phyloP scores from a whole-genome alignment of 2,113 vertebrate species.

The Picathartes gymnocephalus region DNA sequence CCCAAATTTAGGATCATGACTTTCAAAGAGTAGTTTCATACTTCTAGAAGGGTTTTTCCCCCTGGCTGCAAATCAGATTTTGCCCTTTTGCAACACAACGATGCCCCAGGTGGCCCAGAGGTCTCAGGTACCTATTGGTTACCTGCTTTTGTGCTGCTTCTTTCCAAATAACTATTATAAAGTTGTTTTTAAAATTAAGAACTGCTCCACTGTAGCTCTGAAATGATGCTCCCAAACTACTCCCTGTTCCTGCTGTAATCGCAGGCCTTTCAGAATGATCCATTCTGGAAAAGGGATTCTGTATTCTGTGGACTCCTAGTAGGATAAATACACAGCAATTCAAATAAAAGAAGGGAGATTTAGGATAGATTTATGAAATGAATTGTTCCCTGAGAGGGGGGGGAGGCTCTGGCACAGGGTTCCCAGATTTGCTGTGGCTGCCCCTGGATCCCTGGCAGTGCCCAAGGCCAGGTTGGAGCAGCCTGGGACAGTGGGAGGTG shows the following conservation, averaged over 20 bases:
- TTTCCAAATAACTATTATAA: background rate
- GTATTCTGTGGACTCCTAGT: background rate
- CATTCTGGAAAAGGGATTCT: background rate
- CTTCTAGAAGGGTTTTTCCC: background rate
- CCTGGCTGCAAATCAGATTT: background rate
- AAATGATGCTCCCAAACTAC: background rate
- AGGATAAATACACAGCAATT: background rate
- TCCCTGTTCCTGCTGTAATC: background rate
- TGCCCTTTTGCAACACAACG: background rate
- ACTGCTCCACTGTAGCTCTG: background rate
- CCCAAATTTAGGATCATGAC: background rate
- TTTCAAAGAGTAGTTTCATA: background rate
- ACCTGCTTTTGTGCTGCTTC: background rate
- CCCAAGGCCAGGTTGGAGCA: too few species aligned
- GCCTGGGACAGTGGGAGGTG: too few species aligned
- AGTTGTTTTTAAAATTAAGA: background rate
- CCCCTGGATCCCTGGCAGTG: too few species aligned
- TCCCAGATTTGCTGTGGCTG: background rate
- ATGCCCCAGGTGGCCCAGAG: too few species aligned
- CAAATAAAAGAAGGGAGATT: background rate
- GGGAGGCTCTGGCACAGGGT: background rate
- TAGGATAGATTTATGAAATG: background rate
- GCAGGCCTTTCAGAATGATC: background rate
- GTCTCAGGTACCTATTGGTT: background rate
- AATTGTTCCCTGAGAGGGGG: background rate